A percentile compares a stretch with the other conserved stretches of the same genome.
Conservation (phyloP, 2,113 vertebrate species). For the Bubo blakistoni region DNA sequence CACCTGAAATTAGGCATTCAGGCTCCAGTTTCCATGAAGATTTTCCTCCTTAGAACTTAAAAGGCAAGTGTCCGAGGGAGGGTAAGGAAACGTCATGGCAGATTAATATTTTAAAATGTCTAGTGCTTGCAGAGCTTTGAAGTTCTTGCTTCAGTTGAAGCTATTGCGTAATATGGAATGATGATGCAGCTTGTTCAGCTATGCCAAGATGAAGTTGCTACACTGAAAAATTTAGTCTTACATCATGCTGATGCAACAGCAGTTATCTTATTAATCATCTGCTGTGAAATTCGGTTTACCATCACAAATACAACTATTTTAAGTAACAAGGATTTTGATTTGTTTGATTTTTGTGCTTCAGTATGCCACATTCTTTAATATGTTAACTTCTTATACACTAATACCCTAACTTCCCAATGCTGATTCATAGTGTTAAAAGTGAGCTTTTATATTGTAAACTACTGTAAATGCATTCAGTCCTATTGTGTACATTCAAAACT, state of each 20-base stretch:
- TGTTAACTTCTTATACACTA: constrained; percentile 11
- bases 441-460: not conserved
- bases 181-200: not conserved
- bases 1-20: not conserved
- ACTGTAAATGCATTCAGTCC: not conserved
- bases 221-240: not conserved
- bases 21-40: not conserved
- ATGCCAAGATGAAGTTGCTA: not conserved
- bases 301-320: not conserved
- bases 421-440: not conserved
- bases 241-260: not conserved
- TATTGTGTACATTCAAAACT: not conserved
- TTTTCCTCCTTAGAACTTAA: not conserved
- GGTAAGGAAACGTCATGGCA: not conserved
- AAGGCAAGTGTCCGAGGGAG: not conserved
- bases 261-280: not conserved
- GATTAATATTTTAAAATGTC: not conserved
- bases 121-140: not conserved
- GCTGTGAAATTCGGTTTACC: not conserved
- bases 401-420: constrained; percentile 1
- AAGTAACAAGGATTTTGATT: not conserved
- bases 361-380: not conserved
- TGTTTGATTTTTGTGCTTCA: not conserved
- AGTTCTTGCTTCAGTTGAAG: not conserved
- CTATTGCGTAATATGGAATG: not conserved